Evolutionary conservation across 1,140 invertebrate genomes (phyloP), one percentile per base, ranked within the genome.

Genomic region (Battus philenor): DNA sequence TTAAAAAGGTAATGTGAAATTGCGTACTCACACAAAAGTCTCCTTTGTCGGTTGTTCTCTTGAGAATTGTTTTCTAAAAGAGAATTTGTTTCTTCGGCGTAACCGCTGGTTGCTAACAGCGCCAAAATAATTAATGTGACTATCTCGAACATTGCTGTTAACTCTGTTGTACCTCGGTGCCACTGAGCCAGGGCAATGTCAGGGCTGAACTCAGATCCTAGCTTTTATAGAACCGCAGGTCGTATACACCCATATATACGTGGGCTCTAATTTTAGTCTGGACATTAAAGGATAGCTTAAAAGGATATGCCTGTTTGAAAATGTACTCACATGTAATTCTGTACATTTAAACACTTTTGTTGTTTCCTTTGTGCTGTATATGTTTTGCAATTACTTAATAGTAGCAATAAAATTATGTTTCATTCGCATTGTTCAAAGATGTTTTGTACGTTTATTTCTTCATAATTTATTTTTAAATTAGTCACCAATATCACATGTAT

Each of bases 151-250:
- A 73, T 79, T 44, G 13, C 63, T 52, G 44, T 50, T 48, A 47
- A 26, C 31, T 29, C 38, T 41, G 44, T 49, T 29, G 56, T 44
- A 43, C 18, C 18, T 48, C 29, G 47, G 46, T 46, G 44, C 54
- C 54, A 61, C 59, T 55, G 41, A 53, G 44, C 39, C 46, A 52
- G 68, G 61, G 59, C 75, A 83, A 83, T 83, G 79, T 83, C 79
- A 81, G 79, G 77, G 70, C 54, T 76, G 66, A 54, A 50, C 51
- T 44, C 54, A 60, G 54, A 54, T 47, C 56, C 73, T 81, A 84
- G 75, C 77, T 81, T 84, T 73, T 84, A 81, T 84, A 84, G 56
- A 44, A 45, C 53, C 59, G 59, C 54, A 57, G 52, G 32, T 51
- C 44, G 52, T 57, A 65, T 45, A 56, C 38, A 59, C 18, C 56